These are phyloP conservation scores for Connochaetes taurinus DNA, from an alignment of 2,113 vertebrate genomes.

Conservation along the genomic window DNA sequence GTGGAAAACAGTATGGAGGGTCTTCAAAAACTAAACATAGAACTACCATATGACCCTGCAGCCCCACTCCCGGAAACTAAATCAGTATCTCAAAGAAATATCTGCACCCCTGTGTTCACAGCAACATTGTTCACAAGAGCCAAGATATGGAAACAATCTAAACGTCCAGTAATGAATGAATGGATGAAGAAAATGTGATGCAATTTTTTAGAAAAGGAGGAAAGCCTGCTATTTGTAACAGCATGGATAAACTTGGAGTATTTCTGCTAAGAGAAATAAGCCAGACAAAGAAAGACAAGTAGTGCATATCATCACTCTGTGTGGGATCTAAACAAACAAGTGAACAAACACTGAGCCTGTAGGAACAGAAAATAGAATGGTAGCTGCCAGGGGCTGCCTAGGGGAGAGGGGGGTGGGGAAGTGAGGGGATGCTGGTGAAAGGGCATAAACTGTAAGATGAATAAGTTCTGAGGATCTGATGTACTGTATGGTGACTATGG, in stretches of 20 bases:
- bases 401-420: no score
- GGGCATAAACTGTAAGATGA: not conserved
- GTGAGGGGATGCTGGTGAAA: not conserved
- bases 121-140: not conserved
- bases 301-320: not conserved
- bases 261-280: not conserved
- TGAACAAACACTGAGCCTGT: not conserved
- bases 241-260: not conserved
- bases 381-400: not conserved
- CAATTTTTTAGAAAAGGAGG: not conserved
- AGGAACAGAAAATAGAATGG: not conserved
- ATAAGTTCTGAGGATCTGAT: not conserved
- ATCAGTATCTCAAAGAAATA: not conserved
- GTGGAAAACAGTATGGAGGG: not conserved
- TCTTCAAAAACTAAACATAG: not conserved
- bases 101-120: no score
- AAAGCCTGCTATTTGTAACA: not conserved
- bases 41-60: not conserved
- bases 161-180: rapidly evolving
- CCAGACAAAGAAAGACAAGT: not conserved
- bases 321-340: not conserved
- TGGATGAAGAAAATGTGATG: not conserved
- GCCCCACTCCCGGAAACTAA: not conserved
- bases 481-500: rapidly evolving
- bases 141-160: not conserved